Evolutionary conservation across 2,888 invertebrate species (phyloP), one percentile per base, ranked within the genome.

Genomic region (Elegia similella): DNA sequence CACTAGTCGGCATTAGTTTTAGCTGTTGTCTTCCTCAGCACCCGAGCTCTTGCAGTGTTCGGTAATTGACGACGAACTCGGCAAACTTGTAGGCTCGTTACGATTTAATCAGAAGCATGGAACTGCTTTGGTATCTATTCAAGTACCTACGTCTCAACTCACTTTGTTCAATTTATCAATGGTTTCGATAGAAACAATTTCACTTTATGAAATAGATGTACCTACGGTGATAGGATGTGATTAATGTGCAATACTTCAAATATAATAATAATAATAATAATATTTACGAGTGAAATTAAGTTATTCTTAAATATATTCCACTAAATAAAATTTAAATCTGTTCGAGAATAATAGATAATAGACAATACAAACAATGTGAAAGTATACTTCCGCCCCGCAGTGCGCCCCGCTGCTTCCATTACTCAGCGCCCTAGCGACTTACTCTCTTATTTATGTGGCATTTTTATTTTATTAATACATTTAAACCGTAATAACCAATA

Each of bases 1-100:
- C 86, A 80, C 79, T 76, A 82, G 80, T 86, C 84, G 79, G 78
- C 83, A 84, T 89, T 86, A 89, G 84, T 88, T 86, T 80, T 79
- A 82, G 80, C 80, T 77, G 82, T 81, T 84, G 84, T 83, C 81
- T 84, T 78, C 78, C 69, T 68, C 68, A 76, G 75, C 76, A 80
- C 78, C 75, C 73, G 75, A 82, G 75, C 70, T 67, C 71, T 75
- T 69, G 74, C 77, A 76, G 79, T 82, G 73, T 68, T 67, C 66
- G 78, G 73, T 86, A 86, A 86, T 85, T 83, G 84, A 86, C 80
- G 78, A 76, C 74, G 69, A 78, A 76, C 76, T 81, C 73, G 64
- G 68, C 72, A 71, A 85, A 84, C 79, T 84, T 80, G 76, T 81
- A 83, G 82, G 81, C 84, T 76, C 76, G 76, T 80, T 80, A 71